Conservation (phyloP, 2,113 vertebrate species). For the Phylloscopus whistleri region DNA sequence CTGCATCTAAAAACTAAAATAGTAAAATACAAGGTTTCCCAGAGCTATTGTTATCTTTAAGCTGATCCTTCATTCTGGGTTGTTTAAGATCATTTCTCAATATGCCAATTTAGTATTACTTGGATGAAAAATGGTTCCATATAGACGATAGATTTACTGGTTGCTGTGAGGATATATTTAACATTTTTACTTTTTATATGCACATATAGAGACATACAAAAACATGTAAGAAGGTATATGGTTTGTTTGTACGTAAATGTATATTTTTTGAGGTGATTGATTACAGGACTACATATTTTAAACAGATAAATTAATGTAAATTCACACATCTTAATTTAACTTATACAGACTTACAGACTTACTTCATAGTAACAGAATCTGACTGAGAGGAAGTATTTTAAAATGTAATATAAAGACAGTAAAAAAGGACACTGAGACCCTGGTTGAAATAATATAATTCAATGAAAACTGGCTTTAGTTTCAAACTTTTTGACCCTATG, state of each 20-base stretch:
- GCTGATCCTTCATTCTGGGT: neutral
- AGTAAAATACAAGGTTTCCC: neutral
- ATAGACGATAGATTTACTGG: neutral
- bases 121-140: neutral
- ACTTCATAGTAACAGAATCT: neutral
- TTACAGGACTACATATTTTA: neutral
- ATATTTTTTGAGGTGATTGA: neutral
- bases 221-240: neutral
- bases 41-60: neutral
- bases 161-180: neutral
- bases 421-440: neutral
- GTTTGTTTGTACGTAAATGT: neutral
- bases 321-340: neutral
- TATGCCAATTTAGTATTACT: neutral
- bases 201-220: neutral
- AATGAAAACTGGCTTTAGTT: neutral
- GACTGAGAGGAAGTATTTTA: neutral
- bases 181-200: neutral
- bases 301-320: neutral
- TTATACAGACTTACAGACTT: neutral
- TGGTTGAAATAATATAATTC: neutral
- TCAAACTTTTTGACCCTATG: fast-evolving
- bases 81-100: neutral
- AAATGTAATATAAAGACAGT: neutral
- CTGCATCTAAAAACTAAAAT: neutral